phyloP scores from a whole-genome alignment of 2,797 vertebrate genomes.

The Anabacerthia variegaticeps region DNA sequence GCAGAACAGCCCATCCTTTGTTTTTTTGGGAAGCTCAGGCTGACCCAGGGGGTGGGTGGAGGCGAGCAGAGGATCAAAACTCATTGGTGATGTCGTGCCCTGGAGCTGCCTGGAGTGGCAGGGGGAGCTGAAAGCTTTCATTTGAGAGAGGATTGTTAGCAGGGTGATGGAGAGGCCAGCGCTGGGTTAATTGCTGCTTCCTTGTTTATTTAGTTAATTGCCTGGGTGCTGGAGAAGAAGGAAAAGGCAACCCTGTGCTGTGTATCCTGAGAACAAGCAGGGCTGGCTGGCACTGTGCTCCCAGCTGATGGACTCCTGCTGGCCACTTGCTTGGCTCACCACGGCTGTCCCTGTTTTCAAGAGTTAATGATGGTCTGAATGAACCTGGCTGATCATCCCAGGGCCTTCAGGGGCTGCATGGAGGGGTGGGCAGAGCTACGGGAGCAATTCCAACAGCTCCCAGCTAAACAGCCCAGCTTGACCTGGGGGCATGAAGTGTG shows the following conservation, averaged over 20 bases:
- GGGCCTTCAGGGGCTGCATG: too few species aligned
- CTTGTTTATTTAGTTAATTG: background rate
- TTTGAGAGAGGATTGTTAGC: background rate
- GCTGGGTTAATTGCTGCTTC: background rate
- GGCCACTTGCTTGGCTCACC: background rate
- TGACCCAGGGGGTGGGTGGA: background rate
- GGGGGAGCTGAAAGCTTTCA: background rate
- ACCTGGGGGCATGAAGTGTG: accelerated
- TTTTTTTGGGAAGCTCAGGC: background rate
- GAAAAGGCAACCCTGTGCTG: background rate
- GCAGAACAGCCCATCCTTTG: background rate
- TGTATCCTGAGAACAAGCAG: accelerated
- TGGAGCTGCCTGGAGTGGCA: background rate
- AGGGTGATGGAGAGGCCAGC: background rate
- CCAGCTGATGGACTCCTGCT: accelerated
- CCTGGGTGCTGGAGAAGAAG: background rate
- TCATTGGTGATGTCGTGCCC: background rate
- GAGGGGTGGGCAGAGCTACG: background rate
- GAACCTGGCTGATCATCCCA: background rate
- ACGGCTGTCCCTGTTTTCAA: accelerated
- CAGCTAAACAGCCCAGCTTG: background rate
- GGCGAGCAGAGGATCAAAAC: background rate
- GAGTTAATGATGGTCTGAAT: accelerated
- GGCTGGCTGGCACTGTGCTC: background rate
- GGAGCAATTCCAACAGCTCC: accelerated